Percentiles rank a stretch among this genome's conserved stretches.
Evolutionary conservation across 2,888 invertebrate species (phyloP).

Genomic region (Coenonympha arcania): DNA sequence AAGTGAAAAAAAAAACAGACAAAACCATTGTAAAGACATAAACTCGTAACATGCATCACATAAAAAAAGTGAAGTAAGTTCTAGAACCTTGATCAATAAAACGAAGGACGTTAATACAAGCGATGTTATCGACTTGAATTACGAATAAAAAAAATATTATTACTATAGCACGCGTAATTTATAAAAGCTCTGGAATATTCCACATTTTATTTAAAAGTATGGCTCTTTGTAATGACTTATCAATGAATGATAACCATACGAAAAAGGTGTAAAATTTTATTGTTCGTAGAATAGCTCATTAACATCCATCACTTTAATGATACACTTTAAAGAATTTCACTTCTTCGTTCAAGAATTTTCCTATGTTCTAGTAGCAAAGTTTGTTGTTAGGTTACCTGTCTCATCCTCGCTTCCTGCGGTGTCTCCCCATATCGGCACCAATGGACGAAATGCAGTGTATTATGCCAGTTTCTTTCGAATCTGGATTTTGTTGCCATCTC

Average conservation of each 20-base stretch:
- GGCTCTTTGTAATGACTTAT: too few species aligned
- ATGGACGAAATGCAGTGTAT: constrained; percentile 78
- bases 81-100: constrained; percentile 43
- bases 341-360: not conserved
- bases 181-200: not conserved
- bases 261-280: too few species aligned
- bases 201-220: not conserved
- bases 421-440: constrained; percentile 82
- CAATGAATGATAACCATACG: too few species aligned
- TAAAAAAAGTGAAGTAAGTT: constrained; percentile 31
- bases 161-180: not conserved
- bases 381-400: constrained; percentile 73
- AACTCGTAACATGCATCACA: constrained; percentile 6
- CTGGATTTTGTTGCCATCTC: constrained; percentile 73
- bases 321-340: too few species aligned
- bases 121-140: constrained; percentile 9
- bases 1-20: constrained; percentile 1
- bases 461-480: constrained; percentile 78
- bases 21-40: constrained; percentile 7
- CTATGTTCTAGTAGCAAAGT: not conserved
- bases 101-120: constrained; percentile 14
- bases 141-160: not conserved
- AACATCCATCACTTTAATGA: too few species aligned
- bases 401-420: constrained; percentile 78
- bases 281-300: too few species aligned